A percentile compares a stretch with the other conserved stretches of the same genome.
Conservation (phyloP, 1,140 invertebrate genomes). For the Pogonognathellus flavescens region DNA sequence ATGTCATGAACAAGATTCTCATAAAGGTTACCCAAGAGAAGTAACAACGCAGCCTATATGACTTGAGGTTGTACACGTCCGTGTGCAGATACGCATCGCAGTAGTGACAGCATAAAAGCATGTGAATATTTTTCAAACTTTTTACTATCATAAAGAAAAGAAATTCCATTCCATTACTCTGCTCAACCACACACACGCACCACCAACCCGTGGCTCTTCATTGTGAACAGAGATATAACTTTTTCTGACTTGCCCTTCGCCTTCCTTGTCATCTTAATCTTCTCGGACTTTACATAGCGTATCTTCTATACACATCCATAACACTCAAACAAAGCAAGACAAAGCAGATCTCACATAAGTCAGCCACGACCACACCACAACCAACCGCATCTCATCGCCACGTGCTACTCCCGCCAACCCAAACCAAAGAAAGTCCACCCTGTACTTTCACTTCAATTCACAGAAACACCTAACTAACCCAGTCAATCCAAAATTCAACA, state of each 20-base stretch:
- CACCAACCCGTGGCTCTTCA: too few species aligned
- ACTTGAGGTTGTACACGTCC: not conserved
- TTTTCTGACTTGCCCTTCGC: not conserved
- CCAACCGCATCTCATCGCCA: not conserved
- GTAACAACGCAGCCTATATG: not conserved
- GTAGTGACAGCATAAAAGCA: constrained; percentile 7
- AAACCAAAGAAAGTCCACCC: not conserved
- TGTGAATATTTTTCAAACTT: constrained; percentile 43
- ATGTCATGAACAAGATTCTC: too few species aligned
- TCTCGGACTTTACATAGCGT: not conserved
- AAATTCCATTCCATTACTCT: not conserved
- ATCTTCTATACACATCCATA: not conserved
- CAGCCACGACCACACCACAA: constrained; percentile 14
- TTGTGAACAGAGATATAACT: constrained; percentile 5
- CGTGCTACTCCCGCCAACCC: not conserved
- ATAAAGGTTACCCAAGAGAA: too few species aligned
- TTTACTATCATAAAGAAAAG: constrained; percentile 1
- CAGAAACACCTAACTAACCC: not conserved
- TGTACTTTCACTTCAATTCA: not conserved
- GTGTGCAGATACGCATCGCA: not conserved
- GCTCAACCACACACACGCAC: not conserved
- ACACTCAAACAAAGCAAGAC: not conserved
- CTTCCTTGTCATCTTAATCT: constrained; percentile 43
- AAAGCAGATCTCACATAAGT: not conserved
- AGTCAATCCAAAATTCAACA: not conserved